Evolutionary conservation across 2,797 vertebrate genomes (phyloP).

Genomic region (Argyrosomus regius): DNA sequence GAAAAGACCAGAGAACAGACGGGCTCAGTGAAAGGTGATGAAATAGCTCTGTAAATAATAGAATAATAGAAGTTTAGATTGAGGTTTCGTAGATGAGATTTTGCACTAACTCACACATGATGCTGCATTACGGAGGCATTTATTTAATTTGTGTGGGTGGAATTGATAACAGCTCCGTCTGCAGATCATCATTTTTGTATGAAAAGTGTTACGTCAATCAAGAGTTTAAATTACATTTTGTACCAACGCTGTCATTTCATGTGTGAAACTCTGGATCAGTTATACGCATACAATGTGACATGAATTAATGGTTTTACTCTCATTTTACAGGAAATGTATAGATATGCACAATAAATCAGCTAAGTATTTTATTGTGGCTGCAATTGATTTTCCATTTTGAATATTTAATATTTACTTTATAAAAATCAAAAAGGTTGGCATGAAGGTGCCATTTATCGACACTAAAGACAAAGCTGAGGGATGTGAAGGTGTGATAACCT

Average conservation of each 20-base stretch:
- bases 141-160: conserved; percentile 11
- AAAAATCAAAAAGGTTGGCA: neutral
- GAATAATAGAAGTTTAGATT: neutral
- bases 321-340: neutral
- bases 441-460: neutral
- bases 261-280: too few species aligned
- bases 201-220: neutral
- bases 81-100: neutral
- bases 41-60: conserved; percentile 5
- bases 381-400: neutral
- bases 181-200: neutral
- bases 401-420: neutral
- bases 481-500: conserved; percentile 5
- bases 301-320: neutral
- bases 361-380: neutral
- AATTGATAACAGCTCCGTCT: neutral
- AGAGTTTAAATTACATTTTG: neutral
- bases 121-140: conserved; percentile 1
- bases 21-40: neutral
- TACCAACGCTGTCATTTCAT: neutral
- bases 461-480: neutral
- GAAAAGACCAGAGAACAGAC: neutral
- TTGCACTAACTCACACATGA: neutral
- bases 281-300: too few species aligned
- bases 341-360: neutral